Percentiles rank a stretch among this genome's conserved stretches.
phyloP scores from a whole-genome alignment of 2,888 invertebrate species.

The Tetranychus piercei region DNA sequence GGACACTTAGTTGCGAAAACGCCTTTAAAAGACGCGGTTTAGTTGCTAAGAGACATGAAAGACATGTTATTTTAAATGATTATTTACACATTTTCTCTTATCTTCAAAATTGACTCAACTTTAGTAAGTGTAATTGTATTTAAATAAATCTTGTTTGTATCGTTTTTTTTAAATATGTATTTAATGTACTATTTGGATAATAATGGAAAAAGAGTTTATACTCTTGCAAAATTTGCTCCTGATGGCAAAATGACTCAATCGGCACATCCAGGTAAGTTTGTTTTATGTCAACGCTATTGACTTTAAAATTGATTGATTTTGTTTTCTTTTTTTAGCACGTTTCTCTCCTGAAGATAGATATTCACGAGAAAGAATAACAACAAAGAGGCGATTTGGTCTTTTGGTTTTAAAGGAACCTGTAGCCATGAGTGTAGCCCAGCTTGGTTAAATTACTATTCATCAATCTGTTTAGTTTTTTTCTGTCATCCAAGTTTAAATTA shows the following conservation, averaged over 20 bases:
- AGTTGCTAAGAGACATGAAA: too few species aligned
- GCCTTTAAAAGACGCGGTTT: too few species aligned
- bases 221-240: constrained; percentile 59
- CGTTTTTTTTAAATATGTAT: constrained; percentile 41
- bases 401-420: constrained; percentile 33
- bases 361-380: constrained; percentile 64
- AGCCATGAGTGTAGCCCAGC: background rate
- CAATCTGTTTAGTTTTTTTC: background rate
- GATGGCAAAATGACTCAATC: constrained; percentile 60
- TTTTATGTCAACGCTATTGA: background rate
- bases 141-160: too few species aligned
- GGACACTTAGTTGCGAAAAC: too few species aligned
- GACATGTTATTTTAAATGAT: too few species aligned
- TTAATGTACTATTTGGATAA: constrained; percentile 56
- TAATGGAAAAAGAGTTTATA: constrained; percentile 58
- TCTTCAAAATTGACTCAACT: too few species aligned
- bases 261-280: constrained; percentile 56
- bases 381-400: constrained; percentile 73
- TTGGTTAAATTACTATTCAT: background rate
- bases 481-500: background rate
- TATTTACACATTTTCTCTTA: too few species aligned
- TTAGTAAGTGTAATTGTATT: too few species aligned
- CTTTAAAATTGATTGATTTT: constrained; percentile 11
- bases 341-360: constrained; percentile 90
- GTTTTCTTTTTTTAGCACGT: constrained; percentile 43